Conservation (phyloP, 2,797 vertebrate genomes). For the Sebastes hubbsi region DNA sequence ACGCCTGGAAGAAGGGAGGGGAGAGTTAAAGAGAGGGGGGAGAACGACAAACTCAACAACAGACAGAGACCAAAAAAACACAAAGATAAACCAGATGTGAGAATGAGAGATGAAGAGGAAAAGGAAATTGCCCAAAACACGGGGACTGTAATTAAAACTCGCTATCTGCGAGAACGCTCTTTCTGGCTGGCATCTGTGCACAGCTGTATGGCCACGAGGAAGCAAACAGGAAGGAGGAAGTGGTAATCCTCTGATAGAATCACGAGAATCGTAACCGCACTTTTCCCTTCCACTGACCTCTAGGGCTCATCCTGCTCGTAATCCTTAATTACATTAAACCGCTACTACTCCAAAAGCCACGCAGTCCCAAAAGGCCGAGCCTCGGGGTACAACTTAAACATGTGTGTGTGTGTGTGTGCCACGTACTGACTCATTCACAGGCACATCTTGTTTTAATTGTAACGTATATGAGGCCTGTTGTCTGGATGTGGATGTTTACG, state of each 20-base stretch:
- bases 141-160: conserved; percentile 56
- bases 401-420: conserved; percentile 5
- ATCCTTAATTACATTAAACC: conserved; percentile 73
- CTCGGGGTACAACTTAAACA: conserved; percentile 32
- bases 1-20: conserved; percentile 10
- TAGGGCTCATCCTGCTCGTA: conserved; percentile 53
- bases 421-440: conserved; percentile 44
- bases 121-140: conserved; percentile 53
- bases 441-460: conserved; percentile 74
- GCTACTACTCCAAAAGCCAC: conserved; percentile 34
- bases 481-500: conserved; percentile 60
- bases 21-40: not conserved
- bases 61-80: conserved; percentile 24
- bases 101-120: conserved; percentile 48
- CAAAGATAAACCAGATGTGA: conserved; percentile 68
- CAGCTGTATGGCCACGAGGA: conserved; percentile 71
- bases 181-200: conserved; percentile 54
- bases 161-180: conserved; percentile 53
- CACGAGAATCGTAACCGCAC: conserved; percentile 29
- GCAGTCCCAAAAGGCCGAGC: conserved; percentile 37
- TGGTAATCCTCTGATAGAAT: conserved; percentile 72
- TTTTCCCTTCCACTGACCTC: conserved; percentile 65
- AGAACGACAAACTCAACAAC: conserved; percentile 30
- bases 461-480: conserved; percentile 34
- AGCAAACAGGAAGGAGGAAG: conserved; percentile 81